These are phyloP conservation scores for Mionectes olivaceus DNA, from an alignment of 2,797 vertebrate genomes.

Conservation along the genomic window DNA sequence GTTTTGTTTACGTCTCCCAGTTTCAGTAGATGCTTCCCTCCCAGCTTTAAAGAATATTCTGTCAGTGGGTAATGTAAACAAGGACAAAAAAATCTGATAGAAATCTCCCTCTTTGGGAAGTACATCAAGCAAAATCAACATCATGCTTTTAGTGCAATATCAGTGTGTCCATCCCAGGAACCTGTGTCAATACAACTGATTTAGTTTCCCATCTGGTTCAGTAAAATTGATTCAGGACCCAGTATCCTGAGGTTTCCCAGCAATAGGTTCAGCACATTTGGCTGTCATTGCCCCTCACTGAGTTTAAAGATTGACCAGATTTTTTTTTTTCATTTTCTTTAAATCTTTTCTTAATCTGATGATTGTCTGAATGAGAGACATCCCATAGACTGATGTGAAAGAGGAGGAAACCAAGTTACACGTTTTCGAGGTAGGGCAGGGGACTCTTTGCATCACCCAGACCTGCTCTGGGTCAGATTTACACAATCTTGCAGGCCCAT, in stretches of 20 bases:
- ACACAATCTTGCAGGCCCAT: fast-evolving
- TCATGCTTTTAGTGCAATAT: neutral
- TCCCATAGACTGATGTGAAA: neutral
- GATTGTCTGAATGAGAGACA: neutral
- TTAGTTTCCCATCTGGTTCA: neutral
- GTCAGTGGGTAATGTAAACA: neutral
- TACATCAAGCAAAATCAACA: neutral
- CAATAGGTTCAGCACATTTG: neutral
- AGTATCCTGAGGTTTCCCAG: neutral
- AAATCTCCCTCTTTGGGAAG: neutral
- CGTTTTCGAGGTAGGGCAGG: neutral
- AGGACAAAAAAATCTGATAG: neutral
- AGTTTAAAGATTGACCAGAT: neutral
- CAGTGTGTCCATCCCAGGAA: neutral
- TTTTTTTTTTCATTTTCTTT: neutral
- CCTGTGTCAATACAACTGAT: neutral
- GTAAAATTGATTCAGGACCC: neutral
- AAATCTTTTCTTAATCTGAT: neutral
- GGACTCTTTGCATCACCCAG: neutral
- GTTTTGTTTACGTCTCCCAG: neutral
- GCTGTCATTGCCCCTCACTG: neutral
- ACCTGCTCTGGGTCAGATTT: neutral
- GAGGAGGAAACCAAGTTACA: neutral
- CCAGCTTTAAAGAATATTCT: neutral
- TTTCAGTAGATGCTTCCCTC: neutral